These are phyloP conservation scores for Corythornis leucogaster DNA, from an alignment of 2,797 vertebrate species.

Conservation along the genomic window DNA sequence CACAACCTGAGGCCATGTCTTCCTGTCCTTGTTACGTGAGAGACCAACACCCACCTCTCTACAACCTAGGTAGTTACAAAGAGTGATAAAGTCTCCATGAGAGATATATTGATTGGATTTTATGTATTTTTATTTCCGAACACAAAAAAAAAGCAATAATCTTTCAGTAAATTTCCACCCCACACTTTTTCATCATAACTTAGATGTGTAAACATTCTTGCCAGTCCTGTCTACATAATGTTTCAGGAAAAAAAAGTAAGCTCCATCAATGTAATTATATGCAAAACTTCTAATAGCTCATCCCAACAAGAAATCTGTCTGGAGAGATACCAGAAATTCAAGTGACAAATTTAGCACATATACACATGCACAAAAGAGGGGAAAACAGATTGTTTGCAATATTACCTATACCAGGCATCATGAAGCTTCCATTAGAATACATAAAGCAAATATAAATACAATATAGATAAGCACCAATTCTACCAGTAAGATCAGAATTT, in stretches of 20 bases:
- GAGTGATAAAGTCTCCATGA: background rate
- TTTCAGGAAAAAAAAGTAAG: background rate
- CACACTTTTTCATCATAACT: background rate
- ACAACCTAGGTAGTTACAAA: background rate
- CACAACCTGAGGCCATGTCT: no score
- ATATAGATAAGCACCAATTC: background rate
- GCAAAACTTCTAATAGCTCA: conserved; percentile 3
- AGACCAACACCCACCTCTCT: no score
- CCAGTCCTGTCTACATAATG: background rate
- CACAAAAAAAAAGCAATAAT: background rate
- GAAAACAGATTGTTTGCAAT: background rate
- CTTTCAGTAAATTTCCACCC: background rate
- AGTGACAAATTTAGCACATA: background rate
- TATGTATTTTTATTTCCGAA: background rate
- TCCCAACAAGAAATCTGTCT: background rate
- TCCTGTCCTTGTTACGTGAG: no score
- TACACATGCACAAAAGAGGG: background rate
- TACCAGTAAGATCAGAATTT: background rate
- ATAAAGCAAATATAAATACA: background rate
- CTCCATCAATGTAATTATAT: background rate
- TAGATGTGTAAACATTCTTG: background rate
- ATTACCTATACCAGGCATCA: background rate
- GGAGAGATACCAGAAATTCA: background rate
- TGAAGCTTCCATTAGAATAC: background rate
- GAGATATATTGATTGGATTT: background rate